Percentiles rank a stretch among this genome's conserved stretches.
Conservation (phyloP, 2,888 invertebrate genomes). For the Athripsodes cinereus region DNA sequence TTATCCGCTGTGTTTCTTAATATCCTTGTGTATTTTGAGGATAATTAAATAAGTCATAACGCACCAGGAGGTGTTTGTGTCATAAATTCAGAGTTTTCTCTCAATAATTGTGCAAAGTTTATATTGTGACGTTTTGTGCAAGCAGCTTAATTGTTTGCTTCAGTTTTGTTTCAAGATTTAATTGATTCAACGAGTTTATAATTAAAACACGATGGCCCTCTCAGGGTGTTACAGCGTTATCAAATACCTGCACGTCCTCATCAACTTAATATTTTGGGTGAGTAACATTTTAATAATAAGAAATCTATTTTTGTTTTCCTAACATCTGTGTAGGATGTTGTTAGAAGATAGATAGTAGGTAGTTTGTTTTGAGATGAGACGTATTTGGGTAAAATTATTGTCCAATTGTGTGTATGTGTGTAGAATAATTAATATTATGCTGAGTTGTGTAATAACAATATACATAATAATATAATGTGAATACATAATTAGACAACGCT, state of each 20-base stretch:
- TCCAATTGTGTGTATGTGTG: background rate
- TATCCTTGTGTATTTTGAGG: too few relatives aligned
- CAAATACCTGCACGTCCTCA: constrained; percentile 64
- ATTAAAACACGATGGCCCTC: constrained; percentile 51
- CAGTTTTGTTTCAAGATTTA: too few relatives aligned
- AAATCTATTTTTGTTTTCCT: background rate
- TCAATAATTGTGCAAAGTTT: too few relatives aligned
- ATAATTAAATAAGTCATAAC: too few relatives aligned
- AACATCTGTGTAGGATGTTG: background rate
- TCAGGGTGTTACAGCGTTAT: constrained; percentile 64
- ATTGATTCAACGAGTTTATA: too few relatives aligned
- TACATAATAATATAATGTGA: background rate
- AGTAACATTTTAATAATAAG: constrained; percentile 34
- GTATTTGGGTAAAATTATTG: background rate
- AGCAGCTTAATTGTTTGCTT: too few relatives aligned
- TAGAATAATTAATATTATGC: background rate
- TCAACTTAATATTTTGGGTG: constrained; percentile 71
- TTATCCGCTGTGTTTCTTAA: too few relatives aligned
- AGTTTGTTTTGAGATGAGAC: background rate
- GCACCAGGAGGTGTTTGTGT: too few relatives aligned
- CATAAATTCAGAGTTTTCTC: too few relatives aligned
- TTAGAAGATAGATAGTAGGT: background rate
- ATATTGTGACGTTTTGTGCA: too few relatives aligned
- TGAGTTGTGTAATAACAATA: background rate
- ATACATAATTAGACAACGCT: background rate